Conservation (phyloP, 2,113 vertebrate genomes). For the Erinaceus europaeus region DNA sequence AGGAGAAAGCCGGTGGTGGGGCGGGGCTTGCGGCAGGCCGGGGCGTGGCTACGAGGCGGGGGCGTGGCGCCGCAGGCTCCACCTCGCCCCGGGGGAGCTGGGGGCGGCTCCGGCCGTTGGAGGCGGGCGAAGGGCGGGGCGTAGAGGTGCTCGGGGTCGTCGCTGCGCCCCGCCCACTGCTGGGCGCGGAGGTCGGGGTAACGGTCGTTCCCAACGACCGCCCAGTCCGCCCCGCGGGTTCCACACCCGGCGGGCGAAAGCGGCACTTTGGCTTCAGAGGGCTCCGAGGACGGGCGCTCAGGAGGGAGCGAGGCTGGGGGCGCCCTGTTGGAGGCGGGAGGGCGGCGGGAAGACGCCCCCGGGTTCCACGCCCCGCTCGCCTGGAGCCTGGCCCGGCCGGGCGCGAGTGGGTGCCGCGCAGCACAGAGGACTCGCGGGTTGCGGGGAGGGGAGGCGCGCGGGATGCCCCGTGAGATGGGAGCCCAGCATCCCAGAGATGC, state of each 20-base stretch:
- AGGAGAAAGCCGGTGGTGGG: not conserved
- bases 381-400: too few species aligned
- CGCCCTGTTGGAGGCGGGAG: not conserved
- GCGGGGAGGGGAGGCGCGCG: not conserved
- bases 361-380: too few species aligned
- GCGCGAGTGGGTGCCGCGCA: too few species aligned
- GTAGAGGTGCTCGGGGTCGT: not conserved
- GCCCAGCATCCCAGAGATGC: not conserved
- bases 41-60: not conserved
- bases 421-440: not conserved
- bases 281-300: not conserved
- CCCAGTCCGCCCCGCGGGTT: accelerated
- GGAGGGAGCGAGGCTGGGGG: not conserved
- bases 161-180: too few species aligned
- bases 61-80: too few species aligned
- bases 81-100: not conserved
- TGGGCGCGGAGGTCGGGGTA: not conserved
- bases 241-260: too few species aligned
- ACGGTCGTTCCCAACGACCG: not conserved
- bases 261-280: too few species aligned
- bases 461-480: not conserved
- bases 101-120: not conserved
- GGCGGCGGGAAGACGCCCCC: not conserved
- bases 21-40: too few species aligned
- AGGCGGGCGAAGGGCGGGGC: not conserved